Base-by-base conservation (phyloP, 2,797 vertebrate genomes). In the Coracias cyanogaster region DNA sequence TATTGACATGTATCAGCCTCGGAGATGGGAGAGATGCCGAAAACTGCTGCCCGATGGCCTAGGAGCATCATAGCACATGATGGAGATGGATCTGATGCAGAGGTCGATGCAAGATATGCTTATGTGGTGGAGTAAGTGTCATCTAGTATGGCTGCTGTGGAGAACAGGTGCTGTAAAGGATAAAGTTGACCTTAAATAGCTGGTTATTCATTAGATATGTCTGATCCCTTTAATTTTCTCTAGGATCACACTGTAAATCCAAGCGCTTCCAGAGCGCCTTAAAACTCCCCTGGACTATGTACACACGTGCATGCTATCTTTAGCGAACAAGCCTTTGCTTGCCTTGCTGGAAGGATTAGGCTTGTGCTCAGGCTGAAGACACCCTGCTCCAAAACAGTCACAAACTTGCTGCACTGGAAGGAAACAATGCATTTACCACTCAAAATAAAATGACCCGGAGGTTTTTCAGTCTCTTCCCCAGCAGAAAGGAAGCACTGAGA, bases 281-380 rank as follows among this genome's bases (percentile, higher is more conserved):
- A 85, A 77, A 9, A 11, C 6, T 7, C 2, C 19, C 39, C 67
- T 12, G 24, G 55, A 55, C 64, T 21, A 5, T 1, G 9, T 10
- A 77, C 82, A 80, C 2, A 0, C 21, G 76, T 16, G 26, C 79
- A 65, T 0, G 0, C 82, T 91, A 83, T 82, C 87, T 91, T 88
- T 86, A 86, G 73, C 28, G 0, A 91, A 90, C 95, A 95, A 90
- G 96, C 55, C 85, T 78, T 86, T 45, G 70, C 95, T 39, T 86
- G 91, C 74, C 92, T 52, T 24, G 60, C 85, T 80, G 87, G 83
- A 82, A 94, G 62, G 83, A 91, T 18, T 57, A 28, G 2, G 58
- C 85, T 84, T 74, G 62, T 31, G 39, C 37, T 72, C 37, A 4
- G 15, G 28, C 29, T 91, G 76, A 78, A 87, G 82, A n/a, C 46